Conservation (phyloP, 2,888 invertebrate genomes). For the Julus scanicus region DNA sequence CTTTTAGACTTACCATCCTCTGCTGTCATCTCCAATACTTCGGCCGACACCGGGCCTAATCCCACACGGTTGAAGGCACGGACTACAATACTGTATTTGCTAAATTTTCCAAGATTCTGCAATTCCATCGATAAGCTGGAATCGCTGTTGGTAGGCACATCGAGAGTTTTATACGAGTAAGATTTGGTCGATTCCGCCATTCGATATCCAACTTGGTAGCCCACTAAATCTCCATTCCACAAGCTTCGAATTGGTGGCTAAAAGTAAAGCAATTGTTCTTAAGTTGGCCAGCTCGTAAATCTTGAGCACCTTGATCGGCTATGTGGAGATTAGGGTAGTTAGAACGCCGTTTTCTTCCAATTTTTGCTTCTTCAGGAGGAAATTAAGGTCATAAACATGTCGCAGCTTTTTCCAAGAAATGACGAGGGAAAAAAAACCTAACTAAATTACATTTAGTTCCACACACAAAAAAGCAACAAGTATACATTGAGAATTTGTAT, state of each 20-base stretch:
- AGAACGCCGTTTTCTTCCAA: background rate
- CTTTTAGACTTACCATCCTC: conserved; percentile 65
- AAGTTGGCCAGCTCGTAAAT: background rate
- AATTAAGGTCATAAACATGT: conserved; percentile 27
- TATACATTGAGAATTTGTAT: background rate
- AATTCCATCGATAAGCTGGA: conserved; percentile 61
- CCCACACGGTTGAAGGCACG: conserved; percentile 66
- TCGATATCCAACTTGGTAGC: conserved; percentile 89
- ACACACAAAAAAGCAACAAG: no score
- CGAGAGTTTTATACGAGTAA: conserved; percentile 60
- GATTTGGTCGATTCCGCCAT: conserved; percentile 67
- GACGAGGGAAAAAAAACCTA: background rate
- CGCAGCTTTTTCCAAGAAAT: background rate
- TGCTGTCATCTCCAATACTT: conserved; percentile 64
- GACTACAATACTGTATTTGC: conserved; percentile 65
- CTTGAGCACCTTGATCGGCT: background rate
- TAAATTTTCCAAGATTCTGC: conserved; percentile 65
- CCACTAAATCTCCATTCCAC: conserved; percentile 92
- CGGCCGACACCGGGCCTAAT: conserved; percentile 64
- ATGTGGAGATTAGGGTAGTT: background rate
- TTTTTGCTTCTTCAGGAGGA: background rate
- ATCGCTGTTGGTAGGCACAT: conserved; percentile 60
- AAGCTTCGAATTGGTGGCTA: conserved; percentile 85
- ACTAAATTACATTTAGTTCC: background rate
- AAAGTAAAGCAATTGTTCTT: conserved; percentile 30